phyloP scores from a whole-genome alignment of 1,140 invertebrate genomes.

The Neodiprion pinetum region DNA sequence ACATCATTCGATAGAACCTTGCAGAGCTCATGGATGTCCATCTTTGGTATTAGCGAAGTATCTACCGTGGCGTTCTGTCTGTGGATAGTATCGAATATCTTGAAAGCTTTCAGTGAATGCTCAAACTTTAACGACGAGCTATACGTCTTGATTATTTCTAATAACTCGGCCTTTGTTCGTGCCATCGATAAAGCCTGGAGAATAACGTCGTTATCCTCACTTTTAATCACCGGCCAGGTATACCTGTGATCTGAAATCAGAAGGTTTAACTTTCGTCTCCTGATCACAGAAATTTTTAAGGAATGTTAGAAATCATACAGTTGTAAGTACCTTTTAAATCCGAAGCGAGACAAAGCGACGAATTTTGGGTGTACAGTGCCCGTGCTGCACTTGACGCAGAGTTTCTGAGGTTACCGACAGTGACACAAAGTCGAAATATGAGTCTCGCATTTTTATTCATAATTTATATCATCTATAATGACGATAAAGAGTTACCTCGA shows the following conservation, averaged over 20 bases:
- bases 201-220: not conserved
- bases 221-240: not conserved
- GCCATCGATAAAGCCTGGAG: not conserved
- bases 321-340: not conserved
- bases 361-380: not conserved
- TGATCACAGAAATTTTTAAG: no score
- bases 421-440: not conserved
- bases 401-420: not conserved
- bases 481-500: no score
- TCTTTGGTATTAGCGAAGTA: no score
- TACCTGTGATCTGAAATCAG: no score
- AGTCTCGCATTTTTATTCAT: not conserved
- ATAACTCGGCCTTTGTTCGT: not conserved
- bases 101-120: not conserved
- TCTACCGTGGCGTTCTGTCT: not conserved
- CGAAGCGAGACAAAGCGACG: not conserved
- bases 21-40: constrained; percentile 44
- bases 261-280: no score
- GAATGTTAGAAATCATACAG: no score
- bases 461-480: not conserved
- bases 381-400: not conserved
- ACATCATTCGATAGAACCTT: constrained; percentile 61
- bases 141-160: not conserved
- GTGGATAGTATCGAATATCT: not conserved
- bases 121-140: not conserved